Evolutionary conservation across 2,797 vertebrate genomes (phyloP).

Genomic region (Liasis olivaceus): DNA sequence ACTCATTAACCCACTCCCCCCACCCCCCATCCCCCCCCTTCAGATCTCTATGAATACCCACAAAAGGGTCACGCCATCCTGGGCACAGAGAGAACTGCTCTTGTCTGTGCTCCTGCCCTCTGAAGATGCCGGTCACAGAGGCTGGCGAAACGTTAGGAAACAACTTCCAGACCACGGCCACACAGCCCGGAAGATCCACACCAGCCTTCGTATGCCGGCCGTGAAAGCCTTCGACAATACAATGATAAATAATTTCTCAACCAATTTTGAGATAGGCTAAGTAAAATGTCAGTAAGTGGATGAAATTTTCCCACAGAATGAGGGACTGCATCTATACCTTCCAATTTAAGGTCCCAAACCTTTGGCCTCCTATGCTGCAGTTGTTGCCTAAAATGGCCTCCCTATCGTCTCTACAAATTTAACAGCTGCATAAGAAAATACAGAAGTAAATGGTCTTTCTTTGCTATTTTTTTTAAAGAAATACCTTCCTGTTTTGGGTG

Average conservation of each 20-base stretch:
- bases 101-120: too few species aligned
- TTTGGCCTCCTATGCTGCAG: not conserved
- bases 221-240: too few species aligned
- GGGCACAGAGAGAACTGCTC: too few species aligned
- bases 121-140: too few species aligned
- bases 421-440: not conserved
- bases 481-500: slow-evolving; percentile 45
- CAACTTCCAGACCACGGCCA: too few species aligned
- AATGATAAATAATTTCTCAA: not conserved
- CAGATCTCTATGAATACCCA: too few species aligned
- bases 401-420: not conserved
- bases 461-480: not conserved
- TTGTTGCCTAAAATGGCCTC: not conserved
- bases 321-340: not conserved
- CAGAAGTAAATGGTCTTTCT: not conserved
- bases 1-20: too few species aligned
- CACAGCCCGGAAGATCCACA: too few species aligned
- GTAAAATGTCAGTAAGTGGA: not conserved
- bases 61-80: too few species aligned
- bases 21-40: too few species aligned
- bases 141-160: too few species aligned
- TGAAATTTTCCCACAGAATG: not conserved
- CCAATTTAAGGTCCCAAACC: not conserved
- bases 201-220: too few species aligned
- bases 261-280: not conserved